Evolutionary conservation across 2,888 invertebrate species (phyloP).

Genomic region (Phoenoteleia sp.): DNA sequence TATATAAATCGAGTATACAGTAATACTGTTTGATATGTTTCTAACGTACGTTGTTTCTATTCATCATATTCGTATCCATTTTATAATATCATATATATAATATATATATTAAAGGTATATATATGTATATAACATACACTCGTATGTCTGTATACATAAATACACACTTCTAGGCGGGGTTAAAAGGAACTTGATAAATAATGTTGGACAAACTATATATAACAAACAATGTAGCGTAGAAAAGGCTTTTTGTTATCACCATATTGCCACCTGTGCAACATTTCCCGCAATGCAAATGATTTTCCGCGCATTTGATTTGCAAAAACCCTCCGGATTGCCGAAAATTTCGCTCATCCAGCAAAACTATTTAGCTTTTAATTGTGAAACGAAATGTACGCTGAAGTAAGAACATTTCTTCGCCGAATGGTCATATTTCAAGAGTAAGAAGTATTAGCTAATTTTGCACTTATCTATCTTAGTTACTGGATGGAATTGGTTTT

Average conservation of each 20-base stretch:
- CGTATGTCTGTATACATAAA: slow-evolving; percentile 74
- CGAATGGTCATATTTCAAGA: too few relatives aligned
- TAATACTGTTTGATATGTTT: slow-evolving; percentile 86
- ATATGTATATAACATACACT: slow-evolving; percentile 71
- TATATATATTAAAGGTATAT: slow-evolving; percentile 73
- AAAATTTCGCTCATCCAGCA: too few relatives aligned
- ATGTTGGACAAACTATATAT: slow-evolving; percentile 2
- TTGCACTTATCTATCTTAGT: too few relatives aligned
- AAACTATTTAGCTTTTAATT: too few relatives aligned
- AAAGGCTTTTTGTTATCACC: not conserved
- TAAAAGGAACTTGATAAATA: slow-evolving; percentile 75
- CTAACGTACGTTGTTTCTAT: slow-evolving; percentile 82
- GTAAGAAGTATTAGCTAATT: too few relatives aligned
- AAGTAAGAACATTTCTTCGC: too few relatives aligned
- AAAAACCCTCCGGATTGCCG: too few relatives aligned
- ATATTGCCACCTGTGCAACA: not conserved
- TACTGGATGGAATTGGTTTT: too few relatives aligned
- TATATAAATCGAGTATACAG: slow-evolving; percentile 83
- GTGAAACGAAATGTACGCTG: too few relatives aligned
- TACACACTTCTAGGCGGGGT: slow-evolving; percentile 78
- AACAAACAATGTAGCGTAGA: not conserved
- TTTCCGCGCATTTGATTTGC: too few relatives aligned
- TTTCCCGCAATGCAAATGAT: too few relatives aligned
- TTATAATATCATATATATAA: slow-evolving; percentile 74
- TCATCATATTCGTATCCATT: slow-evolving; percentile 59